Conservation (phyloP, 1,140 invertebrate genomes). For the Stegodyphus mimosarum region DNA sequence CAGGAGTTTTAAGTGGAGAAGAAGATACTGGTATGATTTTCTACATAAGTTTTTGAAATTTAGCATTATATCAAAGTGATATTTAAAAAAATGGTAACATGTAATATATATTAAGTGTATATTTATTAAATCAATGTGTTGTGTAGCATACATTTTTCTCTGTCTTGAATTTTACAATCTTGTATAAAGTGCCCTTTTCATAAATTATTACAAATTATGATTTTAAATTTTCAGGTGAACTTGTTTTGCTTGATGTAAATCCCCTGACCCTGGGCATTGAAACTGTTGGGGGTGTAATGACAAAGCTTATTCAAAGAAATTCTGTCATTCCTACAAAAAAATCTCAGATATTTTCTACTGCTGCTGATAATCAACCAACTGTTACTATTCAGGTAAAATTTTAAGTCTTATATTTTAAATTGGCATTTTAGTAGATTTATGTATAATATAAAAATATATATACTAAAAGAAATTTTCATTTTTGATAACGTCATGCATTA, state of each 20-base stretch:
- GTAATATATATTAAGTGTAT: too few species aligned
- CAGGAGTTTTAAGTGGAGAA: conserved; percentile 79
- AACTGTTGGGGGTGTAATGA: conserved; percentile 99
- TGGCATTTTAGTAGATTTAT: too few species aligned
- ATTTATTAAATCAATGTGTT: too few species aligned
- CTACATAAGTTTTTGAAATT: background rate
- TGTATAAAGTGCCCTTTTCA: too few species aligned
- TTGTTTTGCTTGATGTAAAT: conserved; percentile 97
- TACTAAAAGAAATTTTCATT: too few species aligned
- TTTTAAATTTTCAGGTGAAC: conserved; percentile 76
- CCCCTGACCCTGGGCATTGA: conserved; percentile 99
- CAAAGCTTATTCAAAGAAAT: conserved; percentile 97
- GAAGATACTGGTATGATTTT: conserved; percentile 65
- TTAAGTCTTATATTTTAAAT: too few species aligned
- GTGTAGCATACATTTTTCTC: too few species aligned
- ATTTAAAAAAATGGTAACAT: background rate
- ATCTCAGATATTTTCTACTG: conserved; percentile 99
- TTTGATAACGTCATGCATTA: too few species aligned
- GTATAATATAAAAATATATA: too few species aligned
- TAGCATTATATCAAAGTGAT: too few species aligned
- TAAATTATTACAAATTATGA: too few species aligned
- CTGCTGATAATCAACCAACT: conserved; percentile 98
- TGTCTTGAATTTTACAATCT: too few species aligned
- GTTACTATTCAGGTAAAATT: conserved; percentile 89
- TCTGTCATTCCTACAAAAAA: conserved; percentile 99